These are phyloP conservation scores for Chrysolina oricalcia DNA, from an alignment of 2,888 invertebrate species.

Conservation along the genomic window DNA sequence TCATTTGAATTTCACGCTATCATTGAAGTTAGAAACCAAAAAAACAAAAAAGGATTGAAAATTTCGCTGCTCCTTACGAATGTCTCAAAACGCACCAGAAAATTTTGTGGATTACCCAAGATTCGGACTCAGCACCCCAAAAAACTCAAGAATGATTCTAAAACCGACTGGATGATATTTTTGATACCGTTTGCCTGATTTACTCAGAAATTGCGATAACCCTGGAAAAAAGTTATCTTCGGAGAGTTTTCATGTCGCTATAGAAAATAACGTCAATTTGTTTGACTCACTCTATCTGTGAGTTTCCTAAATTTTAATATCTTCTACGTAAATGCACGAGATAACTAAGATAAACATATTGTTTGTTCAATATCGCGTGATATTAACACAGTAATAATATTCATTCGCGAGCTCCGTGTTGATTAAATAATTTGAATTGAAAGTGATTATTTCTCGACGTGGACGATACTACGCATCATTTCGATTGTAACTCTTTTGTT, in stretches of 20 bases:
- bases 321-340: slow-evolving; percentile 23
- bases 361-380: slow-evolving; percentile 32
- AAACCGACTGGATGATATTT: no score
- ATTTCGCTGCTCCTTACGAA: no score
- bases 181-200: no score
- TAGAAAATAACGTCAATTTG: background rate
- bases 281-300: slow-evolving; percentile 8
- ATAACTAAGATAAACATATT: slow-evolving; percentile 27
- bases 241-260: background rate
- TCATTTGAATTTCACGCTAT: no score
- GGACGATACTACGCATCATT: background rate
- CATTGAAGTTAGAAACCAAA: no score
- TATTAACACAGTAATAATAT: slow-evolving; percentile 5
- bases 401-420: background rate
- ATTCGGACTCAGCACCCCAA: no score
- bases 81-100: no score
- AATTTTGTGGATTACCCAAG: no score
- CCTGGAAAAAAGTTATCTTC: no score
- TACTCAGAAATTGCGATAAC: background rate
- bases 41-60: no score
- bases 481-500: background rate
- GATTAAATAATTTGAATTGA: background rate
- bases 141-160: no score
- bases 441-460: slow-evolving; percentile 6
- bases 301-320: slow-evolving; percentile 23